Evolutionary conservation across 92 coral and sea anemone genomes (phyloP).

Genomic region (Parazoanthus darwini): DNA sequence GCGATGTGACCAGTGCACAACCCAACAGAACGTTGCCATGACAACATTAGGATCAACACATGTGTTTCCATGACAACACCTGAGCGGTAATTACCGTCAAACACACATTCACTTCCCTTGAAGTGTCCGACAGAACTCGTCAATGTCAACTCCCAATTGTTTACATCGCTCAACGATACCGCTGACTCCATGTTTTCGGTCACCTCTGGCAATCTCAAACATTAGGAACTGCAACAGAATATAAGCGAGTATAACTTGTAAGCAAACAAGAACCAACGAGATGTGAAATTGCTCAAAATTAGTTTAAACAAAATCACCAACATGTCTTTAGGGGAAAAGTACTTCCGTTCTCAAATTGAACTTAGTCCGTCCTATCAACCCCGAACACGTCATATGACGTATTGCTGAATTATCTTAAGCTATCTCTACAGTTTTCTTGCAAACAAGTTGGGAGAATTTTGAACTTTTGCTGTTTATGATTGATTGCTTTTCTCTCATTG

Average conservation of each 20-base stretch:
- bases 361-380: no score
- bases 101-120: conserved; percentile 63
- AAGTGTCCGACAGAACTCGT: conserved; percentile 74
- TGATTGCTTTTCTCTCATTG: no score
- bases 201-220: conserved; percentile 85
- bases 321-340: not conserved
- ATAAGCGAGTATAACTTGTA: conserved; percentile 30
- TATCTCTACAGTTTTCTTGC: no score
- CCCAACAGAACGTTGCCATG: not conserved
- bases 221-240: conserved; percentile 81
- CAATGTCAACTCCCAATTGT: conserved; percentile 71
- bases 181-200: conserved; percentile 55
- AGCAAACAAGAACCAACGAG: not conserved
- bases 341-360: no score
- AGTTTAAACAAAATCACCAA: not conserved
- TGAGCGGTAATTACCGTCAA: not conserved
- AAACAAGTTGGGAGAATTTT: no score
- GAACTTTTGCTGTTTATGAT: no score
- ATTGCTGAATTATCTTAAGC: no score
- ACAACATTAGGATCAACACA: not conserved
- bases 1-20: not conserved
- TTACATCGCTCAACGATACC: conserved; percentile 64
- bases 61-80: not conserved
- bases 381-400: no score
- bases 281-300: not conserved